Evolutionary conservation across 2,888 invertebrate genomes (phyloP), one percentile per base, ranked within the genome.

Genomic region (Eudemis profundana): DNA sequence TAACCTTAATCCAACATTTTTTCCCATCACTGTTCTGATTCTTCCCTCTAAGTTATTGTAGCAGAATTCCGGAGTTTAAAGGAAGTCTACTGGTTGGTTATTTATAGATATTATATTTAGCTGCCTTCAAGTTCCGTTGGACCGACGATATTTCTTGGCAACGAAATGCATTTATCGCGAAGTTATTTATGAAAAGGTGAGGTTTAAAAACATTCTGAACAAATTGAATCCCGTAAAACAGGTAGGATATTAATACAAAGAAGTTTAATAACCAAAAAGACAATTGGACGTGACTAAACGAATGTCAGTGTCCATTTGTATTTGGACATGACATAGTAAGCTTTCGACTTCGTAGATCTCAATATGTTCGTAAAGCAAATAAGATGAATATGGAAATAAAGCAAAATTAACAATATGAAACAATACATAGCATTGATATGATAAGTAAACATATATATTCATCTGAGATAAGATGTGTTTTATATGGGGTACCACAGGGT

Each of bases 31-130:
- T 57, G 50, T 15, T 29, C n/a, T 19, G 33, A 50, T 57, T 57
- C 49, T 42, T 57, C 57, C 23, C 12, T 49, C 40, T 53, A 40
- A 57, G 42, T 57, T 63, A 63, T 56, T 63, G 54, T 42, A 21
- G 40, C 47, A 23, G 56, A 42, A 57, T 63, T 29, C 49, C 15
- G 23, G 63, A 56, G 49, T 42, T 49, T 47, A 33, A 63, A 40
- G 56, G 47, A 61, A 49, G 57, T 57, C 14, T 42, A 14, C 38
- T 27, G 14, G 59, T 14, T 47, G 12, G 54, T 38, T 63, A 56
- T 63, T 49, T 63, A 57, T 63, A 57, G 56, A 42, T 29, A 63
- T 44, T 44, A 51, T 23, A 51, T 51, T 61, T 56, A 51, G 44
- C 42, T 10, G 60, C 14, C 50, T 61, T 61, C 21, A 21, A 51